Conservation (phyloP, 2,113 vertebrate species). For the Paradisaea rubra region DNA sequence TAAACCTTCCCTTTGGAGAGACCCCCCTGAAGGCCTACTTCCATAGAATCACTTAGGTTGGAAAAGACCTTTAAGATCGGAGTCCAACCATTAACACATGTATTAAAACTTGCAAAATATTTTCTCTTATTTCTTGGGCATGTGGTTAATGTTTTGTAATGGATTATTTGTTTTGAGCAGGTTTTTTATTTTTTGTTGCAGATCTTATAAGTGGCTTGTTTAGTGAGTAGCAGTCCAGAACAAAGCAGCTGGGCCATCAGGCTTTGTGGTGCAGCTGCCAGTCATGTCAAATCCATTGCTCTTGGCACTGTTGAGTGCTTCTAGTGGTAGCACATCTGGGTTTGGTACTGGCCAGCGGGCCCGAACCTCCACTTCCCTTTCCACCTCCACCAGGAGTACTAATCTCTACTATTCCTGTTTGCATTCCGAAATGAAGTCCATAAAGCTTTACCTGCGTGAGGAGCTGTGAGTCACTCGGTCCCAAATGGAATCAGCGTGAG, state of each 20-base stretch:
- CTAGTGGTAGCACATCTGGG: not conserved
- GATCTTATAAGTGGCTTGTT: not conserved
- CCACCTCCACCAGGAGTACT: fast-evolving
- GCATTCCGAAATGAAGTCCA: not conserved
- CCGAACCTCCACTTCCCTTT: not conserved
- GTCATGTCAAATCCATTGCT: not conserved
- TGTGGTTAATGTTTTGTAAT: fast-evolving
- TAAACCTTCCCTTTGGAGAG: not conserved
- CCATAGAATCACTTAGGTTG: not conserved
- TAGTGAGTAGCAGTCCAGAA: not conserved
- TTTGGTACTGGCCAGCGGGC: not conserved
- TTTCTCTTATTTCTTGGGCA: not conserved
- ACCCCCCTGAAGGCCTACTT: not conserved
- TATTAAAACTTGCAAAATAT: not conserved
- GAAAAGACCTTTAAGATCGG: not conserved
- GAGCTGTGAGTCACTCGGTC: fast-evolving
- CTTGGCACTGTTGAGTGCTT: not conserved
- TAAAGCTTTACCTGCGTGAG: not conserved
- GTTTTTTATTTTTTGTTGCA: not conserved
- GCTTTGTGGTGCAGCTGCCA: not conserved
- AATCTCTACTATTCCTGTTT: not conserved
- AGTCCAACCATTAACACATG: too few species aligned
- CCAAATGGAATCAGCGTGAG: fast-evolving
- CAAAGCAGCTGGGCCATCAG: not conserved
- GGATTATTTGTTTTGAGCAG: not conserved